phyloP scores from a whole-genome alignment of 2,113 vertebrate genomes.

The Poeciliopsis turrubarensis region DNA sequence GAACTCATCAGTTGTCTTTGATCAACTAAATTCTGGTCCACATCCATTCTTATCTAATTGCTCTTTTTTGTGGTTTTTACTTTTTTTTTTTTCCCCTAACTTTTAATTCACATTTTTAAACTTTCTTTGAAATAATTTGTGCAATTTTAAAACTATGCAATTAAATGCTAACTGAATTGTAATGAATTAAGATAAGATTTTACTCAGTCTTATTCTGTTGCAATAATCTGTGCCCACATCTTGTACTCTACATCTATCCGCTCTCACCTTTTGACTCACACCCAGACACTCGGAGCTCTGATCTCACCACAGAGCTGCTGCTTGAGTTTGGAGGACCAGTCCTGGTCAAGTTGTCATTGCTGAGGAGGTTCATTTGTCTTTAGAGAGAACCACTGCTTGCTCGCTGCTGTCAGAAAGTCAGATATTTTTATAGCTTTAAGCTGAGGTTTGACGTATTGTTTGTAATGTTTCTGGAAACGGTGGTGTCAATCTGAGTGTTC shows the following conservation, averaged over 20 bases:
- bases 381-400: constrained; percentile 13
- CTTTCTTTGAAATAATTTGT: background rate
- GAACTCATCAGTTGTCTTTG: constrained; percentile 68
- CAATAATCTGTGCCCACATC: background rate
- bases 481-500: constrained; percentile 7
- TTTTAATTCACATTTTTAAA: background rate
- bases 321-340: background rate
- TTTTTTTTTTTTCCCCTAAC: background rate
- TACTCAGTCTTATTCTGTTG: background rate
- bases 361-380: constrained; percentile 21
- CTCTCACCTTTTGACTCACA: constrained; percentile 8
- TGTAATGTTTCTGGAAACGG: background rate
- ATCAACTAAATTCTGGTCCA: constrained; percentile 51
- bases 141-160: background rate
- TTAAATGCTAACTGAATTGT: background rate
- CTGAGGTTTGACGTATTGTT: constrained; percentile 15
- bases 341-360: constrained; percentile 21
- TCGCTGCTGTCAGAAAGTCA: background rate
- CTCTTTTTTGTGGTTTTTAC: constrained; percentile 18
- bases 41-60: constrained; percentile 39
- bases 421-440: background rate
- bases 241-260: constrained; percentile 7
- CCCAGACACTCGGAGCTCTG: constrained; percentile 13
- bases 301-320: constrained; percentile 14
- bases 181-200: background rate